Evolutionary conservation across 2,888 invertebrate genomes (phyloP).

Genomic region (Tineola bisselliella): DNA sequence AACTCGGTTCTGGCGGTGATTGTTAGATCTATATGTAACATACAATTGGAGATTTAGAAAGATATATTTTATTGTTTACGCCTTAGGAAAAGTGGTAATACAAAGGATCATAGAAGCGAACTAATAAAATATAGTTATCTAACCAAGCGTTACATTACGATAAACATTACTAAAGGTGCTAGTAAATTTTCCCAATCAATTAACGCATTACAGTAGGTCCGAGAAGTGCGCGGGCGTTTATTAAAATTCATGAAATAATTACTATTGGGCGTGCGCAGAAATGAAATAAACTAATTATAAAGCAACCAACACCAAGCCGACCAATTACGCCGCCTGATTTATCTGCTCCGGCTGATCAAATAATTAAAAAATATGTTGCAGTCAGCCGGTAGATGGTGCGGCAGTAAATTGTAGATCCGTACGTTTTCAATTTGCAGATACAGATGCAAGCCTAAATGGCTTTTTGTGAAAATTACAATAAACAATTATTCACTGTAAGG

Average conservation of each 20-base stretch:
- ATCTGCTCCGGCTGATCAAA: slow-evolving; percentile 60
- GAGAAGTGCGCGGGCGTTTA: slow-evolving; percentile 19
- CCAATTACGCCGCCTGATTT: slow-evolving; percentile 52
- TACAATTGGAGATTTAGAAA: background rate
- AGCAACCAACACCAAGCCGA: slow-evolving; percentile 35
- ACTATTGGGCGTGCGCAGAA: slow-evolving; percentile 36
- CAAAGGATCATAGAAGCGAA: no score
- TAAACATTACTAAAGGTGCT: background rate
- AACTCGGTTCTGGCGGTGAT: background rate
- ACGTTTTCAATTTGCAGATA: slow-evolving; percentile 49
- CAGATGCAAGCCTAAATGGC: slow-evolving; percentile 23
- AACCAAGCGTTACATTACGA: background rate
- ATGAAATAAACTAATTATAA: slow-evolving; percentile 52
- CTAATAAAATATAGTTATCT: background rate
- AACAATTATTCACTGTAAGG: background rate
- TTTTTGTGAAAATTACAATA: background rate
- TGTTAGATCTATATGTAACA: background rate
- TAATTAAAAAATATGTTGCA: slow-evolving; percentile 54
- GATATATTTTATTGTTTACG: background rate
- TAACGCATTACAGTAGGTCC: slow-evolving; percentile 5
- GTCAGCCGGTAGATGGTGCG: slow-evolving; percentile 33
- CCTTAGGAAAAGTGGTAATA: no score
- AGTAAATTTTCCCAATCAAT: slow-evolving; percentile 11
- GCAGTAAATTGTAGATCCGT: slow-evolving; percentile 39
- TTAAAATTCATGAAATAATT: slow-evolving; percentile 48